Conservation (phyloP, 2,797 vertebrate species). For the Prionace glauca region DNA sequence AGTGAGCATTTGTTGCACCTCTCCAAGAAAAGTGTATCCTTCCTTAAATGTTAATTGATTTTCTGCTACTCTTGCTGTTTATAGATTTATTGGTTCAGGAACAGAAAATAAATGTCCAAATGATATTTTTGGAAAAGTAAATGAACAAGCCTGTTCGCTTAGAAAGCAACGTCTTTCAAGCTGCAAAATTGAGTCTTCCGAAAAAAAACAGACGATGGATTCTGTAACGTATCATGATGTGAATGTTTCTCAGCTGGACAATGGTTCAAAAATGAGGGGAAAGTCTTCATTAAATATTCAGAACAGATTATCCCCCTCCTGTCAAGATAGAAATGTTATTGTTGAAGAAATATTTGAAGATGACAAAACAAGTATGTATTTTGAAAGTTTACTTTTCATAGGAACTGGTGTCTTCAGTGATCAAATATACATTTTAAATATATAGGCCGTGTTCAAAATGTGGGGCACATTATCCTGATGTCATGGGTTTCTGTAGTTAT, state of each 20-base stretch:
- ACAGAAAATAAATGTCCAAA: not conserved
- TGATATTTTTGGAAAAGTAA: not conserved
- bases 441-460: not conserved
- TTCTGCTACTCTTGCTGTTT: not conserved
- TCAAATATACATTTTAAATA: not conserved
- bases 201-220: conserved; percentile 13
- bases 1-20: not conserved
- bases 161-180: not conserved
- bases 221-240: not conserved
- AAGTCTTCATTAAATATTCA: not conserved
- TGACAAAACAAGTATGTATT: conserved; percentile 54
- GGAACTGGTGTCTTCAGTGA: not conserved
- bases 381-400: not conserved
- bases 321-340: conserved; percentile 61
- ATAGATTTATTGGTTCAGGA: not conserved
- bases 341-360: conserved; percentile 65
- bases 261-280: not conserved
- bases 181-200: not conserved
- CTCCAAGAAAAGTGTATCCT: not conserved
- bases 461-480: not conserved
- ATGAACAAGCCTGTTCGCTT: not conserved
- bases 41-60: not conserved
- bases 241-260: not conserved
- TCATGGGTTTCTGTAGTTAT: not conserved
- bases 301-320: not conserved